Conservation (phyloP, 2,888 invertebrate genomes). For the Tuta absoluta region DNA sequence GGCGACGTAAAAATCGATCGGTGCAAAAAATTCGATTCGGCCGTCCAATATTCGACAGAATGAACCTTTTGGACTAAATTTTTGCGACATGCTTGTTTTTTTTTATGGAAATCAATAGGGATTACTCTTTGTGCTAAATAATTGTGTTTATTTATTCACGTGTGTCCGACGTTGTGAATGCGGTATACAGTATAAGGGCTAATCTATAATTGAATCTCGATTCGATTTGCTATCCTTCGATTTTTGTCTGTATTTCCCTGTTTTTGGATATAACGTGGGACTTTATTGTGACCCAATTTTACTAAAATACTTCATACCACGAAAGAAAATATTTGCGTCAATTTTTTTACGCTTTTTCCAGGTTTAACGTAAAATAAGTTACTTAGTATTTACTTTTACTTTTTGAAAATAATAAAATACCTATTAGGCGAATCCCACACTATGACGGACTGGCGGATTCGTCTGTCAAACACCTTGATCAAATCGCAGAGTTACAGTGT, state of each 20-base stretch:
- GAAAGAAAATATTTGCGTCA: background rate
- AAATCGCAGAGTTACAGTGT: too few species aligned
- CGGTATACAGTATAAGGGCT: constrained; percentile 69
- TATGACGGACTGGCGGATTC: too few species aligned
- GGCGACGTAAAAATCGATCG: constrained; percentile 66
- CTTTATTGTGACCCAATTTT: constrained; percentile 35
- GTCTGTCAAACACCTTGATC: too few species aligned
- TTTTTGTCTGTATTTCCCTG: constrained; percentile 55
- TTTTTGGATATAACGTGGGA: constrained; percentile 43
- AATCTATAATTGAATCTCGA: constrained; percentile 81
- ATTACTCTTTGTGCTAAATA: constrained; percentile 74
- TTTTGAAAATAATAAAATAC: too few species aligned
- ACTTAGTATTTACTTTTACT: too few species aligned
- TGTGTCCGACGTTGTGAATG: constrained; percentile 75
- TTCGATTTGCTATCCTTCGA: constrained; percentile 71
- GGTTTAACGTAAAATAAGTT: too few species aligned
- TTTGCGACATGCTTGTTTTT: constrained; percentile 58
- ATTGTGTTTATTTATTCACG: constrained; percentile 81
- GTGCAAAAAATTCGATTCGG: constrained; percentile 62
- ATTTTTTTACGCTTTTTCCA: too few species aligned
- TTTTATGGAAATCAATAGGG: constrained; percentile 70
- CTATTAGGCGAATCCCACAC: too few species aligned
- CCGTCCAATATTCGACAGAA: constrained; percentile 64
- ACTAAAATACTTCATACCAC: constrained; percentile 16
- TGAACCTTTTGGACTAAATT: constrained; percentile 63